Evolutionary conservation across 2,888 invertebrate species (phyloP).

Genomic region (Zygaena filipendulae): DNA sequence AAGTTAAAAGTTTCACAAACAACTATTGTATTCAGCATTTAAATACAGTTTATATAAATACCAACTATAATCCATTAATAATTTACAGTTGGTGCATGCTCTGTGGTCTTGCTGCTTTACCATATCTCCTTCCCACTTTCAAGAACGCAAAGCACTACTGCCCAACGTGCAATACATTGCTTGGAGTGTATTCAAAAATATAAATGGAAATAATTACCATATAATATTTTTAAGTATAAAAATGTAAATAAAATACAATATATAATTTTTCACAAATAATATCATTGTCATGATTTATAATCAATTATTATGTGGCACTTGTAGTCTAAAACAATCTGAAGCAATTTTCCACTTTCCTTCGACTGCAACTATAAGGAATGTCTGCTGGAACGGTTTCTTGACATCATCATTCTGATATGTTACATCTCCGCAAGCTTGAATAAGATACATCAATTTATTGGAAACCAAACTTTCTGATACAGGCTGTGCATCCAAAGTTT

Average conservation of each 20-base stretch:
- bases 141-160: conserved; percentile 51
- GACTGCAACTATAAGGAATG: conserved; percentile 87
- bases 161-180: conserved; percentile 39
- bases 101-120: conserved; percentile 49
- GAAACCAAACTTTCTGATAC: conserved; percentile 80
- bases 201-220: conserved; percentile 17
- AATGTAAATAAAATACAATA: too few species aligned
- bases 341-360: conserved; percentile 95
- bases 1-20: too few species aligned
- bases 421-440: conserved; percentile 86
- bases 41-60: too few species aligned
- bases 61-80: too few species aligned
- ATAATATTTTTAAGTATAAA: background rate
- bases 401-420: conserved; percentile 71
- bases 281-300: too few species aligned
- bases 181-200: conserved; percentile 41
- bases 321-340: conserved; percentile 86
- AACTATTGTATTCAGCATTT: too few species aligned
- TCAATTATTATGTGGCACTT: conserved; percentile 70
- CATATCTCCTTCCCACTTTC: conserved; percentile 38
- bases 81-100: conserved; percentile 54
- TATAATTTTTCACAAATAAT: too few species aligned
- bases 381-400: conserved; percentile 82
- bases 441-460: conserved; percentile 82
- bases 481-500: conserved; percentile 89